These are phyloP conservation scores for Linnaemya tessellans DNA, from an alignment of 2,888 invertebrate genomes.

Conservation along the genomic window DNA sequence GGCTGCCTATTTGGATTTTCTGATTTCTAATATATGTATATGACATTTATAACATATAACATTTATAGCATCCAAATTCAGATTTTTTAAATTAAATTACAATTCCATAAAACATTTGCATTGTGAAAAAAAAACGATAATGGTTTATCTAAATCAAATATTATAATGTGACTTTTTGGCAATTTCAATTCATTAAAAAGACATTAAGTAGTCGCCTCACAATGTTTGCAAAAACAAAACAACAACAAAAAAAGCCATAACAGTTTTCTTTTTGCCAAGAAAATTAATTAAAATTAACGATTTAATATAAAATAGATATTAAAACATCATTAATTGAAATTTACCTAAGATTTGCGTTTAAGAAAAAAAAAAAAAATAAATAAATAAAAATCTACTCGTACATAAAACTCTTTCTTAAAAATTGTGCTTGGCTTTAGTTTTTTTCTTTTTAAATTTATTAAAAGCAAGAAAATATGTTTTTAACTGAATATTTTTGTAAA, in stretches of 20 bases:
- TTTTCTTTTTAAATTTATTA: conserved; percentile 13
- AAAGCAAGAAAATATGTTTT: neutral
- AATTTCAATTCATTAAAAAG: conserved; percentile 42
- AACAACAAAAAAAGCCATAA: neutral
- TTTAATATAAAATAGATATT: conserved; percentile 28
- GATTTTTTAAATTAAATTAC: neutral
- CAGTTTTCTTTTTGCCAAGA: neutral
- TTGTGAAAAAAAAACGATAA: conserved; percentile 10
- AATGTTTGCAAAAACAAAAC: neutral
- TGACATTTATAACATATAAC: too few species aligned
- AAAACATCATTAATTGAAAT: conserved; percentile 51
- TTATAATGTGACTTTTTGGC: conserved; percentile 29
- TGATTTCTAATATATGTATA: too few species aligned
- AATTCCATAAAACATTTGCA: neutral
- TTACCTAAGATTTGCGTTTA: conserved; percentile 27
- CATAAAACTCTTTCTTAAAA: neutral
- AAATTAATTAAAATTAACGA: conserved; percentile 55
- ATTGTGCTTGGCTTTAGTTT: conserved; percentile 12
- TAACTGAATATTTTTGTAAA: conserved; percentile 40
- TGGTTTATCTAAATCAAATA: conserved; percentile 22
- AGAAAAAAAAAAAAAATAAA: conserved; percentile 1
- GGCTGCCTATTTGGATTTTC: too few species aligned
- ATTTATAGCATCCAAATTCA: neutral
- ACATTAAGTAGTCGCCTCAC: conserved; percentile 8
- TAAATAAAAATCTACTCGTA: too few species aligned